These are phyloP conservation scores for Cyprinus carpio DNA, from an alignment of 2,113 vertebrate genomes.

Conservation along the genomic window DNA sequence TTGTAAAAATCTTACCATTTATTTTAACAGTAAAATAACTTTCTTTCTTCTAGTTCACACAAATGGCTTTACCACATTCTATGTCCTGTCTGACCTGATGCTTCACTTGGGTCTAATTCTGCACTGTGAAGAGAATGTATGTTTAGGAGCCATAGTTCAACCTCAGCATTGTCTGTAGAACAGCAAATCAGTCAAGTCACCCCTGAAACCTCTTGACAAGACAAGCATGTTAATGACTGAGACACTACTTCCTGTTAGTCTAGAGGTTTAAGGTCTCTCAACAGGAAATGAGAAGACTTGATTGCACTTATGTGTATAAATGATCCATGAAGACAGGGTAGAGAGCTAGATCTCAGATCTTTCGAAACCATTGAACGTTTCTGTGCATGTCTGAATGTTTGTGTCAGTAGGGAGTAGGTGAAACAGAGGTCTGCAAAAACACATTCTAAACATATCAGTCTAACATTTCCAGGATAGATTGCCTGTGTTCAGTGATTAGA, in stretches of 20 bases:
- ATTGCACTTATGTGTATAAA: constrained; percentile 24
- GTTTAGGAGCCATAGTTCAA: neutral
- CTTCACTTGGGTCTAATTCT: constrained; percentile 12
- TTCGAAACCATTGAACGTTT: constrained; percentile 30
- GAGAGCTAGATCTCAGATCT: constrained; percentile 16
- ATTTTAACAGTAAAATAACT: neutral
- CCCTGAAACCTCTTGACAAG: constrained; percentile 26
- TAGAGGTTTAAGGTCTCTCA: constrained; percentile 13
- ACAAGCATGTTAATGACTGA: constrained; percentile 38
- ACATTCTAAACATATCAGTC: constrained; percentile 3
- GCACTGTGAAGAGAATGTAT: neutral
- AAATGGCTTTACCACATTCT: neutral
- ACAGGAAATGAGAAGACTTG: constrained; percentile 34
- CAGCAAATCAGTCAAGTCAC: constrained; percentile 42
- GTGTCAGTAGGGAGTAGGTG: constrained; percentile 41
- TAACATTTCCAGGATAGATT: constrained; percentile 21
- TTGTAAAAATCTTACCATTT: too few relatives aligned
- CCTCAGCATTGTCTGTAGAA: neutral
- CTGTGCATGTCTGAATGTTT: constrained; percentile 43
- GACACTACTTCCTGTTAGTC: constrained; percentile 31
- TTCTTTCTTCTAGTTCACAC: neutral
- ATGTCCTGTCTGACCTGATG: neutral
- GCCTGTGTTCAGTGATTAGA: constrained; percentile 6
- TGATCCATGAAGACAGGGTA: constrained; percentile 42
- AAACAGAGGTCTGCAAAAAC: neutral